Percentiles rank a stretch among this genome's conserved stretches.
These are phyloP conservation scores for Mesocricetus auratus DNA, from an alignment of 2,113 vertebrate genomes.

Conservation along the genomic window DNA sequence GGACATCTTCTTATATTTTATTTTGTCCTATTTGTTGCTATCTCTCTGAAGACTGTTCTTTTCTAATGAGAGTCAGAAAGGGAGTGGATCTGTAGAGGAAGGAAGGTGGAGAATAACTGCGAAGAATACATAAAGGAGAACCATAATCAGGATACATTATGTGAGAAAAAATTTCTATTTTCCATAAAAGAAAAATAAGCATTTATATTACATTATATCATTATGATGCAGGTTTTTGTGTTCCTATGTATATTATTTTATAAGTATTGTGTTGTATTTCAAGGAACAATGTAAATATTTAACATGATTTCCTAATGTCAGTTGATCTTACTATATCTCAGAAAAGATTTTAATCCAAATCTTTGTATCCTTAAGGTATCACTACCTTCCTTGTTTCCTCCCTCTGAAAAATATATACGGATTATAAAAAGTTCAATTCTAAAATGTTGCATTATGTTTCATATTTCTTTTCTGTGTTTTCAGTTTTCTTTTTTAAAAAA, in stretches of 20 bases:
- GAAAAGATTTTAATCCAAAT: neutral
- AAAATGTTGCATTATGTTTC: neutral
- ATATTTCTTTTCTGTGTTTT: neutral
- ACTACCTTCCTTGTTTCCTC: neutral
- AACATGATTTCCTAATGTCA: neutral
- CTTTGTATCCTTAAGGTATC: neutral
- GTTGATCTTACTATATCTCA: neutral
- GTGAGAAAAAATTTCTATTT: neutral
- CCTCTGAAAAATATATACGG: neutral
- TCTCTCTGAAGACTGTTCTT: neutral
- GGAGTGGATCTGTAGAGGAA: too few species aligned
- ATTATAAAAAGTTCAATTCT: neutral
- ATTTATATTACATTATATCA: neutral
- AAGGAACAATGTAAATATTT: neutral
- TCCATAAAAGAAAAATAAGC: neutral
- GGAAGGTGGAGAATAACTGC: neutral
- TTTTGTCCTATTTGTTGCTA: neutral
- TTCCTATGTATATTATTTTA: neutral
- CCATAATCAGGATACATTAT: neutral
- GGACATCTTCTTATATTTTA: too few species aligned
- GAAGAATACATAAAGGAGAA: neutral
- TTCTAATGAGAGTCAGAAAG: neutral
- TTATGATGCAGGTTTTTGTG: neutral
- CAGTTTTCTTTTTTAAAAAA: neutral
- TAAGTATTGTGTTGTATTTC: conserved; percentile 19